Evolutionary conservation across 2,888 invertebrate genomes (phyloP).

Genomic region (Folsomia candida): DNA sequence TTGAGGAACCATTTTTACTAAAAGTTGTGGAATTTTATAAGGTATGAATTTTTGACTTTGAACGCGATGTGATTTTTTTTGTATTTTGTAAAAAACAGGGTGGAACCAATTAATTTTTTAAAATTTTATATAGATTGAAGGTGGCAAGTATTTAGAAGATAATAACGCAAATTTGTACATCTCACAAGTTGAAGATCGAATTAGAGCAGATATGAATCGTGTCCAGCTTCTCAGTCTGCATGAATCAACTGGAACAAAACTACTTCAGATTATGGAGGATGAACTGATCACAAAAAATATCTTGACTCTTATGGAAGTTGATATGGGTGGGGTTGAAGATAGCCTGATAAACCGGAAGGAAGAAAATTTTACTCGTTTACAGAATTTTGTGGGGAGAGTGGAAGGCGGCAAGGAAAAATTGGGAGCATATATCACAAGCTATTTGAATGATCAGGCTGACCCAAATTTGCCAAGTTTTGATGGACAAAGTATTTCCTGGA

Average conservation of each 20-base stretch:
- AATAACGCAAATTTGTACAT: constrained; percentile 99
- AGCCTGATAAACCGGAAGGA: no score
- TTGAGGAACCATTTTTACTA: constrained; percentile 93
- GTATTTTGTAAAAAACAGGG: not conserved
- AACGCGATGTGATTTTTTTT: not conserved
- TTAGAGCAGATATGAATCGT: constrained; percentile 94
- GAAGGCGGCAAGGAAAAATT: no score
- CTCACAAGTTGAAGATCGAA: constrained; percentile 94
- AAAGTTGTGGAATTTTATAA: constrained; percentile 98
- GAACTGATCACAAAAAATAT: constrained; percentile 98
- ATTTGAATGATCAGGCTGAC: no score
- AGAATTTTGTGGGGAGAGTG: no score
- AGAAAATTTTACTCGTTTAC: no score
- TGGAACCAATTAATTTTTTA: no score
- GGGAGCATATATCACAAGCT: no score
- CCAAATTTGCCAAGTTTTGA: no score
- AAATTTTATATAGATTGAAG: constrained; percentile 70
- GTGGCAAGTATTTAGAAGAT: constrained; percentile 96
- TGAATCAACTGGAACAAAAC: constrained; percentile 91
- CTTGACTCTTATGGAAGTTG: constrained; percentile 97
- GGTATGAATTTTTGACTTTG: constrained; percentile 57
- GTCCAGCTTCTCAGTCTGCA: constrained; percentile 97
- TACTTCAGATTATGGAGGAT: constrained; percentile 94
- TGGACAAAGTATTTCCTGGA: no score
- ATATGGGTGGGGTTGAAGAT: constrained; percentile 98